Conservation (phyloP, 2,113 vertebrate genomes). For the Esox niger region DNA sequence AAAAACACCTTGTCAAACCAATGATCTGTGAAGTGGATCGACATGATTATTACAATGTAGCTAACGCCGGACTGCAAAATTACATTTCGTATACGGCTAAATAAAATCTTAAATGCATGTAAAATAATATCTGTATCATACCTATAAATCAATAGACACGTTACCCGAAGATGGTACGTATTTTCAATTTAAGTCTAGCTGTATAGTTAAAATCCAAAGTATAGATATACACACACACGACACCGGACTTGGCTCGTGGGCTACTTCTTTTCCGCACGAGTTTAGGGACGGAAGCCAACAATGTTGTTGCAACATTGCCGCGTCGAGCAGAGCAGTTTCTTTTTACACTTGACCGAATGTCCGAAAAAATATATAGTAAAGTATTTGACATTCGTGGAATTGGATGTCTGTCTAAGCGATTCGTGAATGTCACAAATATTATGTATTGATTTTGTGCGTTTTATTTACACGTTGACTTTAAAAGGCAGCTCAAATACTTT, state of each 20-base stretch:
- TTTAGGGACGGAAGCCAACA: conserved; percentile 61
- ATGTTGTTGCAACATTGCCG: conserved; percentile 38
- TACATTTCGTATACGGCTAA: too few species aligned
- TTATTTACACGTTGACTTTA: conserved; percentile 52
- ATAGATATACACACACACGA: neutral
- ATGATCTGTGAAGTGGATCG: neutral
- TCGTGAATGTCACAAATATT: conserved; percentile 14
- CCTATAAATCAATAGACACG: neutral
- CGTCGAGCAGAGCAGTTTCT: conserved; percentile 35
- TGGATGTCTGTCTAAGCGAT: neutral
- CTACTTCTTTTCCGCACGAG: conserved; percentile 60
- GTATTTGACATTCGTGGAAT: conserved; percentile 5
- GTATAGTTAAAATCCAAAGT: neutral
- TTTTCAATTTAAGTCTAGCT: neutral
- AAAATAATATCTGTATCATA: neutral
- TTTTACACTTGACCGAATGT: conserved; percentile 59
- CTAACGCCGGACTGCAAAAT: too few species aligned
- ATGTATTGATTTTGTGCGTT: conserved; percentile 18
- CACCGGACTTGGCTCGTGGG: conserved; percentile 36
- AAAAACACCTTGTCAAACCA: conserved; percentile 11
- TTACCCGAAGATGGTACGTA: neutral
- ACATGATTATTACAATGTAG: too few species aligned
- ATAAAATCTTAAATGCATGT: too few species aligned
- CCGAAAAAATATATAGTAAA: neutral
- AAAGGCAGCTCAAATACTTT: conserved; percentile 65